Percentiles rank a stretch among this genome's conserved stretches.
These are phyloP conservation scores for Lophotis ruficrista DNA, from an alignment of 2,113 vertebrate genomes.

Conservation along the genomic window DNA sequence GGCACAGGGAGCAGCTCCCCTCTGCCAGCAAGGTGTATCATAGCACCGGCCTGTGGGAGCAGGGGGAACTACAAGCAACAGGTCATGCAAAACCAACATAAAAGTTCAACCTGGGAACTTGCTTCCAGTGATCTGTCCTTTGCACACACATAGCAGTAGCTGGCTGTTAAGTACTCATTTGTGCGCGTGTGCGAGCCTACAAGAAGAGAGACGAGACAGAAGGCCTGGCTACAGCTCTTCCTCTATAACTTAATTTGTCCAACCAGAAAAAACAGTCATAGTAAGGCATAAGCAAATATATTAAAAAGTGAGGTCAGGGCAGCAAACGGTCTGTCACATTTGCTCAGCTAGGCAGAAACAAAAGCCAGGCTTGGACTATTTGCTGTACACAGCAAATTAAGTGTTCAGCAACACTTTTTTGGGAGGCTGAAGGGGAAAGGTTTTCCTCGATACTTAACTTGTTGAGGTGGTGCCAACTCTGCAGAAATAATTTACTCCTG, in stretches of 20 bases:
- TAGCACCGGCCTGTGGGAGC: constrained; percentile 15
- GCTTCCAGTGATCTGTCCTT: rapidly evolving
- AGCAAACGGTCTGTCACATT: not conserved
- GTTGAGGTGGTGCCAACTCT: not conserved
- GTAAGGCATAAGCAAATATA: not conserved
- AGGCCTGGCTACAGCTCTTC: not conserved
- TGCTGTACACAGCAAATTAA: not conserved
- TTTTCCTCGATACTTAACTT: not conserved
- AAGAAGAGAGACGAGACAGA: not conserved
- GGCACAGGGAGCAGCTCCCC: not conserved
- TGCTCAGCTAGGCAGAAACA: constrained; percentile 31
- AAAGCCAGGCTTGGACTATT: not conserved
- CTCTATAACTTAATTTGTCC: not conserved
- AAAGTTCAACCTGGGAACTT: rapidly evolving
- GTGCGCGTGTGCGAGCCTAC: rapidly evolving
- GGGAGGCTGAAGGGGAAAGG: not conserved
- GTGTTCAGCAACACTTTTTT: not conserved
- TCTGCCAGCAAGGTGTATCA: not conserved
- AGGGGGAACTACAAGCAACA: constrained; percentile 5
- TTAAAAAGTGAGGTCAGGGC: not conserved
- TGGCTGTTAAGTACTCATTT: no score
- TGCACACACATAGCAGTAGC: rapidly evolving
- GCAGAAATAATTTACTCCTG: constrained; percentile 6
- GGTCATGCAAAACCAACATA: rapidly evolving
- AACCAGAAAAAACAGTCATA: not conserved